Percentiles rank a stretch among this genome's conserved stretches.
phyloP scores from a whole-genome alignment of 2,797 vertebrate genomes.

The Sebastes alutus region DNA sequence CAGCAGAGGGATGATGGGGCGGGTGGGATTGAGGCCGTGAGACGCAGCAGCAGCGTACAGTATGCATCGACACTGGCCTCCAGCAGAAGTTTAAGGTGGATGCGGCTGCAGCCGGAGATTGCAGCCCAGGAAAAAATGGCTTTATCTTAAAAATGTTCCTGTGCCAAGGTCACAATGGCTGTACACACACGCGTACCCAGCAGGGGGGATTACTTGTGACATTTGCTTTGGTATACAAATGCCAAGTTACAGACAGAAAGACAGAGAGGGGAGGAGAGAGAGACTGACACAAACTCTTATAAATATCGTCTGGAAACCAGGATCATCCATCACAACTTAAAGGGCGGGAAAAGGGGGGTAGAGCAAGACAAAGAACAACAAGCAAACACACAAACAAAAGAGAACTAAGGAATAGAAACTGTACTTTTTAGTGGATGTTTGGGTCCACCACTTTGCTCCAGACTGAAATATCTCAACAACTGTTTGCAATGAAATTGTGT shows the following conservation, averaged over 20 bases:
- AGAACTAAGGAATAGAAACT: neutral
- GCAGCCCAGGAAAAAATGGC: neutral
- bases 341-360: neutral
- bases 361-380: neutral
- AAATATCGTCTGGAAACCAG: neutral
- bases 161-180: neutral
- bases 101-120: neutral
- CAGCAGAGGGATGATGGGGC: neutral
- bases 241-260: neutral
- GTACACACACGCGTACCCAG: neutral
- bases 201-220: neutral
- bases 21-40: neutral
- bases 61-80: neutral
- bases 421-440: neutral
- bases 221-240: slow-evolving; percentile 6
- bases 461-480: neutral
- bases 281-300: neutral
- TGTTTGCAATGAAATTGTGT: neutral
- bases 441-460: neutral
- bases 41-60: neutral
- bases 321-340: slow-evolving; percentile 1
- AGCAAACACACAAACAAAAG: neutral
- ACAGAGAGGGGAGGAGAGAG: neutral
- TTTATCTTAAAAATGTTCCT: neutral
- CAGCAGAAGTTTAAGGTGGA: neutral